Evolutionary conservation across 2,113 vertebrate species (phyloP).

Genomic region (Xenopus laevis): DNA sequence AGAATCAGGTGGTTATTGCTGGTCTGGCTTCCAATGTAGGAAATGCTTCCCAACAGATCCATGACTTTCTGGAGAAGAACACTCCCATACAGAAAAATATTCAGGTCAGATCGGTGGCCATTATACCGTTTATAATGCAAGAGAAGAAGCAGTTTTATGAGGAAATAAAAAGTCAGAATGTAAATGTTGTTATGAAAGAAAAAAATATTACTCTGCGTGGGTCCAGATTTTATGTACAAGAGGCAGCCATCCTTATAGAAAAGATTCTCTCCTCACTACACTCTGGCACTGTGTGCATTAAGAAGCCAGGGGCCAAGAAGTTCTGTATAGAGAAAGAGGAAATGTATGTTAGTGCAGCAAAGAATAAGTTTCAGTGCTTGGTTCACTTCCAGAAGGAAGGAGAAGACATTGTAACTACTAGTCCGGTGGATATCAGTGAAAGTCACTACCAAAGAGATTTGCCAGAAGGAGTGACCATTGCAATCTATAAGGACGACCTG

Average conservation of each 20-base stretch:
- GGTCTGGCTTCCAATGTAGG: slow-evolving; percentile 61
- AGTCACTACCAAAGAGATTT: slow-evolving; percentile 45
- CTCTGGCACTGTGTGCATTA: slow-evolving; percentile 52
- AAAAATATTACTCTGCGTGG: slow-evolving; percentile 59
- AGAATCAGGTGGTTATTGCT: slow-evolving; percentile 60
- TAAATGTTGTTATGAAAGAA: slow-evolving; percentile 55
- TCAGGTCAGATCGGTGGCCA: slow-evolving; percentile 34
- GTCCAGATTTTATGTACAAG: slow-evolving; percentile 56
- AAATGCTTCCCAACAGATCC: slow-evolving; percentile 52
- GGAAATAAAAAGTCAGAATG: slow-evolving; percentile 48
- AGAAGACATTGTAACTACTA: background rate
- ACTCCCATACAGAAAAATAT: slow-evolving; percentile 56
- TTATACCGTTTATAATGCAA: slow-evolving; percentile 62
- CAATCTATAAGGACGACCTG: slow-evolving; percentile 67
- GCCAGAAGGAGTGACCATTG: slow-evolving; percentile 60
- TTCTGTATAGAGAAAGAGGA: slow-evolving; percentile 62
- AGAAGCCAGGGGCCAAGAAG: slow-evolving; percentile 67
- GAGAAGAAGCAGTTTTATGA: slow-evolving; percentile 41
- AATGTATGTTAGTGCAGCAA: slow-evolving; percentile 48
- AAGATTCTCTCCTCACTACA: slow-evolving; percentile 52
- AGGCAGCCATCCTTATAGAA: slow-evolving; percentile 45
- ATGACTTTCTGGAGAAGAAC: slow-evolving; percentile 66
- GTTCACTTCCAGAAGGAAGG: slow-evolving; percentile 61
- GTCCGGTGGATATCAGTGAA: slow-evolving; percentile 29
- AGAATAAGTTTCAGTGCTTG: slow-evolving; percentile 58